Evolutionary conservation across 2,888 invertebrate species (phyloP).

Genomic region (Sesia apiformis): DNA sequence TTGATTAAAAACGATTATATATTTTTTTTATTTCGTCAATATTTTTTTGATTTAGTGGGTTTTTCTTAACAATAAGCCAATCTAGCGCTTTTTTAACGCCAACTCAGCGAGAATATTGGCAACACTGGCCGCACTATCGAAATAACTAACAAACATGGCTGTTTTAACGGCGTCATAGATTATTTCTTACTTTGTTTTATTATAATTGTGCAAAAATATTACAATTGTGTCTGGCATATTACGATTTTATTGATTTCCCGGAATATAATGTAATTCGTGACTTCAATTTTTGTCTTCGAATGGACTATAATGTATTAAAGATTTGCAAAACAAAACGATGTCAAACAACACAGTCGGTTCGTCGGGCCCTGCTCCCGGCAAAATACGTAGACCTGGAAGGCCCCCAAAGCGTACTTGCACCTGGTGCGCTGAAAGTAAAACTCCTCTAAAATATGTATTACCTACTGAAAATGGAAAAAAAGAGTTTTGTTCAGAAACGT

Average conservation of each 20-base stretch:
- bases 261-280: conserved; percentile 40
- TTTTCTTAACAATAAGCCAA: too few relatives aligned
- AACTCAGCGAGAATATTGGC: too few relatives aligned
- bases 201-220: conserved; percentile 41
- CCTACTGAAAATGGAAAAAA: conserved; percentile 92
- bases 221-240: conserved; percentile 5
- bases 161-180: conserved; percentile 70
- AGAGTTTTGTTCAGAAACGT: conserved; percentile 93
- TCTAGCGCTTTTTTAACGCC: too few relatives aligned
- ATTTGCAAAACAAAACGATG: conserved; percentile 38
- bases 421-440: conserved; percentile 90
- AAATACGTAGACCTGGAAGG: conserved; percentile 81
- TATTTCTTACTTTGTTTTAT: conserved; percentile 66
- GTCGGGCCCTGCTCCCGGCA: conserved; percentile 72
- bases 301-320: conserved; percentile 43
- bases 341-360: conserved; percentile 71
- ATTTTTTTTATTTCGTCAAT: too few relatives aligned
- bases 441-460: conserved; percentile 87
- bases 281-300: conserved; percentile 6
- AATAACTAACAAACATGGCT: conserved; percentile 45
- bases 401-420: conserved; percentile 89
- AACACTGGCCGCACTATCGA: conserved; percentile 10
- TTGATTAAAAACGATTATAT: too few relatives aligned
- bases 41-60: too few relatives aligned
- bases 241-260: conserved; percentile 13